A percentile compares a stretch with the other conserved stretches of the same genome.
Evolutionary conservation across 1,140 invertebrate species (phyloP).

Genomic region (Neotoxoptera formosana): DNA sequence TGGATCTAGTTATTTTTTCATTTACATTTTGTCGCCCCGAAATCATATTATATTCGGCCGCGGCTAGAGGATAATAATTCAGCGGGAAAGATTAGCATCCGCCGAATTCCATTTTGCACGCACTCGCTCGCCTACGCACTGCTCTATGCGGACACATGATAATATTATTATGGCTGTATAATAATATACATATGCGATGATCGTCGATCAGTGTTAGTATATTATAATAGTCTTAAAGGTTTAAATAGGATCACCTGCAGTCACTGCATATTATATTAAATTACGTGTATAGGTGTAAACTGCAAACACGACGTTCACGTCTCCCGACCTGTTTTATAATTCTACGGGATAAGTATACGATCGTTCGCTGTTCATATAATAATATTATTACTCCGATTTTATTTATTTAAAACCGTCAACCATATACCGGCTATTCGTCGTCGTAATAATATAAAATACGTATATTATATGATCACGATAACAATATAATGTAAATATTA

Average conservation of each 20-base stretch:
- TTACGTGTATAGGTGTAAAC: neutral
- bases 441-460: neutral
- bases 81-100: neutral
- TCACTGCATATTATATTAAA: constrained; percentile 5
- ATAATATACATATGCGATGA: too few species aligned
- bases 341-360: neutral
- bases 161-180: neutral
- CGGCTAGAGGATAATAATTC: neutral
- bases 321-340: neutral
- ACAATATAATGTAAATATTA: neutral
- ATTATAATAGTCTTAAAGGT: neutral
- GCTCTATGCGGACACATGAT: neutral
- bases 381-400: neutral
- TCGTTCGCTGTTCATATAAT: neutral
- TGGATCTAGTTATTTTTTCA: neutral
- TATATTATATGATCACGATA: neutral
- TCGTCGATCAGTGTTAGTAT: neutral
- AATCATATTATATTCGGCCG: neutral
- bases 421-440: neutral
- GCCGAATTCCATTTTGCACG: neutral
- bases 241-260: neutral
- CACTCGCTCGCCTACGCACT: neutral
- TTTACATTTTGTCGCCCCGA: neutral
- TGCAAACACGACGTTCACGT: neutral
- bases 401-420: neutral